Percentiles rank a stretch among this genome's conserved stretches.
Conservation (phyloP, 2,113 vertebrate species). For the Empidonax traillii region DNA sequence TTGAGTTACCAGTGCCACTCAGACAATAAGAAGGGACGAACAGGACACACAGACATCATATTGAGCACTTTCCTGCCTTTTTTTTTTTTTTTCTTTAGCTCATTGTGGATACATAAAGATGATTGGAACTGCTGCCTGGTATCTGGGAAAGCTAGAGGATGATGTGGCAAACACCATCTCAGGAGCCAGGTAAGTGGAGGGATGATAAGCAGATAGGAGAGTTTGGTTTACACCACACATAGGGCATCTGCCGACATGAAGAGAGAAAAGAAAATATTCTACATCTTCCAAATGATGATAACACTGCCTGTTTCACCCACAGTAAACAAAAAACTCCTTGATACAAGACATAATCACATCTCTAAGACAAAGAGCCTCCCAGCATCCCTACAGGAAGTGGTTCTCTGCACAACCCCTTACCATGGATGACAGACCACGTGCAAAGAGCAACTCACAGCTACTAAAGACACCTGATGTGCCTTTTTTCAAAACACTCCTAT, state of each 20-base stretch:
- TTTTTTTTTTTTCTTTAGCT: not conserved
- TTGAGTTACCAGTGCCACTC: not conserved
- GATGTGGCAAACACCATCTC: not conserved
- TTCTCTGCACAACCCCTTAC: not conserved
- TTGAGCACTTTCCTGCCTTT: accelerated
- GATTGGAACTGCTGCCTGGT: not conserved
- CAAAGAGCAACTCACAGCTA: not conserved
- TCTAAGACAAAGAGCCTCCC: not conserved
- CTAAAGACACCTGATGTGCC: not conserved
- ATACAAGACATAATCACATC: not conserved
- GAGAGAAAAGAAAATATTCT: not conserved
- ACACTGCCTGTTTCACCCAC: not conserved
- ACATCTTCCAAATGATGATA: not conserved
- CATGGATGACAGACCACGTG: accelerated
- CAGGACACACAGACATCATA: not conserved
- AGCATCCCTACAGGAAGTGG: not conserved
- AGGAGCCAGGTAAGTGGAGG: not conserved
- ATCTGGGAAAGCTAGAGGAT: not conserved
- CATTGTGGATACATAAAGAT: not conserved
- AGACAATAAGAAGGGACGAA: not conserved
- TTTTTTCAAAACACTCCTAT: not conserved
- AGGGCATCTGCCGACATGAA: not conserved
- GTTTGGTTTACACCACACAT: not conserved
- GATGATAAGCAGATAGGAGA: not conserved
- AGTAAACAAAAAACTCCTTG: not conserved